Evolutionary conservation across 2,888 invertebrate species (phyloP), one percentile per base, ranked within the genome.

Genomic region (Tryphoninae sp.): DNA sequence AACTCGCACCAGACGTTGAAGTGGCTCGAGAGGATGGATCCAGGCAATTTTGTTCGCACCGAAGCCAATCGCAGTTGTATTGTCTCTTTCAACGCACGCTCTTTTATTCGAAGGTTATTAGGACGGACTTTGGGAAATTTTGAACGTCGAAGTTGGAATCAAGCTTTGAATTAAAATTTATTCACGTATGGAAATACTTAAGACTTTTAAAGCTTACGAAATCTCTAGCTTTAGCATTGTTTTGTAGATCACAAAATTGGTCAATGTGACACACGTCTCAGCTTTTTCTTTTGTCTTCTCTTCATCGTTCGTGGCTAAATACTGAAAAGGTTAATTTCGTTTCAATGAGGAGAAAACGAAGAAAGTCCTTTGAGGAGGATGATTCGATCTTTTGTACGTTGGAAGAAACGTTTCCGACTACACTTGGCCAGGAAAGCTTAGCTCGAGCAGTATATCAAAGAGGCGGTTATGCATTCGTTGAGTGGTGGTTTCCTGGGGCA

Each of bases 401-500:
- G 19, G 49, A 13, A 23, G n/a, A 16, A 53, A 33, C 51, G 53
- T 71, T 72, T 51, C 22, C 51, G 61, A 61, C 40, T 40, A 72
- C 61, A 16, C 55, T 72, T 55, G 19, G 53, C 11, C 19, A n/a
- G 53, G 8, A 53, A 16, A 55, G 55, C 8, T 55, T 16, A 58
- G 64, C 49, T 49, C 58, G 22, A 40, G 77, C 72, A 68, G 68
- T 77, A 81, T 81, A 84, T 84, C 84, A 84, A 84, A 84, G 82
- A 76, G 74, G 82, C 81, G 78, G 84, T 82, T 84, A 84, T 84
- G 84, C 82, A 81, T 77, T 82, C 78, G 84, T 77, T 84, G 84
- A 84, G 84, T 84, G 84, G 82, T 84, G 84, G 82, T 82, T 84
- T 84, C 84, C 84, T 84, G 83, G 65, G 76, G 84, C 84, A 84